A percentile compares a stretch with the other conserved stretches of the same genome.
Evolutionary conservation across 2,113 vertebrate species (phyloP).

Genomic region (Tetrao urogallus): DNA sequence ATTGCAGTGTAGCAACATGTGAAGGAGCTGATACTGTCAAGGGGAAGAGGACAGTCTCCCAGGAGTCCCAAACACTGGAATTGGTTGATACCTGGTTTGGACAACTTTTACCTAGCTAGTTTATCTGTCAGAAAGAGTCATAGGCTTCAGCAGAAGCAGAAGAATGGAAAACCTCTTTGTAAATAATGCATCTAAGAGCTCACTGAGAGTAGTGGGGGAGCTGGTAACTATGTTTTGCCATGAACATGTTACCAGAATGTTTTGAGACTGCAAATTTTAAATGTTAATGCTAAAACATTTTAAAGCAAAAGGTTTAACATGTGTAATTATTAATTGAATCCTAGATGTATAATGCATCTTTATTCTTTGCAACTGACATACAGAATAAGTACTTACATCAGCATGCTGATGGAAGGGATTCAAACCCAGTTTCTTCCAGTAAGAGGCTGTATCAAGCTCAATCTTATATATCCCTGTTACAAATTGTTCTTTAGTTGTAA

Average conservation of each 20-base stretch:
- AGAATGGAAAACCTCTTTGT: not conserved
- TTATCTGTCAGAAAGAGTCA: not conserved
- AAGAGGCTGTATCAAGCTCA: constrained; percentile 79
- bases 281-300: not conserved
- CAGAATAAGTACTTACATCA: constrained; percentile 74
- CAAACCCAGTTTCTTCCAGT: constrained; percentile 78
- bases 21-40: not conserved
- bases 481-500: constrained; percentile 79
- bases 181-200: not conserved
- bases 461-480: constrained; percentile 78
- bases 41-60: no score
- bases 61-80: not conserved
- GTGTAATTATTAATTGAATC: not conserved
- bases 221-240: not conserved
- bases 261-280: not conserved
- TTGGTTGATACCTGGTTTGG: not conserved
- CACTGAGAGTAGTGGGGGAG: rapidly evolving
- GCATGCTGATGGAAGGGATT: constrained; percentile 79
- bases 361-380: not conserved
- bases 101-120: not conserved
- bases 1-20: not conserved
- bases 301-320: not conserved
- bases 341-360: not conserved
- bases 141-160: not conserved
- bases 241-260: not conserved